Percentiles rank a stretch among this genome's conserved stretches.
Conservation (phyloP, 1,140 invertebrate species). For the Myzus persicae region DNA sequence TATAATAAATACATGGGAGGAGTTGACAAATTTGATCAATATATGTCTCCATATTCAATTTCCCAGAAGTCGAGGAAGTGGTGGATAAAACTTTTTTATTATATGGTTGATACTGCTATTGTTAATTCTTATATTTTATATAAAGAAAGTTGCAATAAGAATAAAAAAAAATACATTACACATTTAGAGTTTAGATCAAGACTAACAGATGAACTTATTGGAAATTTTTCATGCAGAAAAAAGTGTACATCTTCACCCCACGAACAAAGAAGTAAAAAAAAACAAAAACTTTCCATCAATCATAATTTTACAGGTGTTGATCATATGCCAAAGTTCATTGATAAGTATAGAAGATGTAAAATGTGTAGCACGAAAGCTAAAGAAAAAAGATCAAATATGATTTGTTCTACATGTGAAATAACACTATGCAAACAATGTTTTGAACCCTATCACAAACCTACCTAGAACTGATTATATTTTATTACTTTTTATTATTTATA, state of each 20-base stretch:
- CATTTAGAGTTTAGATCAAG: slow-evolving; percentile 53
- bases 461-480: background rate
- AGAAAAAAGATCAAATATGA: slow-evolving; percentile 59
- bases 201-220: slow-evolving; percentile 43
- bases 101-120: slow-evolving; percentile 53
- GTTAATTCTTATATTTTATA: slow-evolving; percentile 59
- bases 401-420: slow-evolving; percentile 48
- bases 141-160: background rate
- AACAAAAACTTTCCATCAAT: slow-evolving; percentile 12
- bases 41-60: slow-evolving; percentile 23
- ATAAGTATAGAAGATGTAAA: slow-evolving; percentile 54
- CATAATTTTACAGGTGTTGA: slow-evolving; percentile 27
- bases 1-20: slow-evolving; percentile 30
- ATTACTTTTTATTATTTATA: slow-evolving; percentile 22
- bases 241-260: background rate
- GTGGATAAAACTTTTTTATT: slow-evolving; percentile 60
- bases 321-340: slow-evolving; percentile 53
- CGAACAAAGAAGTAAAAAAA: background rate
- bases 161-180: background rate
- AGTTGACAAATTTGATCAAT: slow-evolving; percentile 28
- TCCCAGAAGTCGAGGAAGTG: slow-evolving; percentile 58
- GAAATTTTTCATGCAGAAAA: slow-evolving; percentile 53
- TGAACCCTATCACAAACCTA: slow-evolving; percentile 59
- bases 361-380: slow-evolving; percentile 57
- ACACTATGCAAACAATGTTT: slow-evolving; percentile 60